A percentile compares a stretch with the other conserved stretches of the same genome.
These are phyloP conservation scores for Pentalonia nigronervosa DNA, from an alignment of 1,140 invertebrate species.

Conservation along the genomic window DNA sequence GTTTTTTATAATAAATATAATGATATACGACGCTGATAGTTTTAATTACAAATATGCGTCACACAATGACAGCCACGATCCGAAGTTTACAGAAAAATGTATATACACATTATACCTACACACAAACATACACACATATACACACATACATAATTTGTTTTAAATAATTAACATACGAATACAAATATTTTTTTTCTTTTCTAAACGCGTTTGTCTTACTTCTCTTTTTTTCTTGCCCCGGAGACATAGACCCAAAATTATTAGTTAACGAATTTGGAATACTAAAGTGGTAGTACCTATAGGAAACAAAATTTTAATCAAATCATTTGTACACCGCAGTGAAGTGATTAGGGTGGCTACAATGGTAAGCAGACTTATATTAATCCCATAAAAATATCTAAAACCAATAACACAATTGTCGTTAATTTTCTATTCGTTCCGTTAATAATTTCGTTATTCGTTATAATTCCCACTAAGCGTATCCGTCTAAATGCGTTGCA, in stretches of 20 bases:
- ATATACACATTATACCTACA: neutral
- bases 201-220: neutral
- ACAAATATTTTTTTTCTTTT: slow-evolving; percentile 34
- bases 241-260: neutral
- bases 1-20: slow-evolving; percentile 40
- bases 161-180: slow-evolving; percentile 35
- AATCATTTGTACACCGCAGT: neutral
- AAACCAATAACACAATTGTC: neutral
- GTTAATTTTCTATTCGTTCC: neutral
- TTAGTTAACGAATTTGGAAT: neutral
- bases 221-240: neutral
- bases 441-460: neutral
- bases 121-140: neutral
- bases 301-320: neutral
- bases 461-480: neutral
- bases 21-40: slow-evolving; percentile 16
- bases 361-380: neutral
- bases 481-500: neutral
- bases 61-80: slow-evolving; percentile 23
- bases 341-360: neutral
- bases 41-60: slow-evolving; percentile 36
- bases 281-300: too few species aligned
- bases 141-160: slow-evolving; percentile 18
- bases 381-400: neutral
- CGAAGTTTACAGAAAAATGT: slow-evolving; percentile 27